Evolutionary conservation across 2,113 vertebrate genomes (phyloP).

Genomic region (Xiphophorus hellerii): DNA sequence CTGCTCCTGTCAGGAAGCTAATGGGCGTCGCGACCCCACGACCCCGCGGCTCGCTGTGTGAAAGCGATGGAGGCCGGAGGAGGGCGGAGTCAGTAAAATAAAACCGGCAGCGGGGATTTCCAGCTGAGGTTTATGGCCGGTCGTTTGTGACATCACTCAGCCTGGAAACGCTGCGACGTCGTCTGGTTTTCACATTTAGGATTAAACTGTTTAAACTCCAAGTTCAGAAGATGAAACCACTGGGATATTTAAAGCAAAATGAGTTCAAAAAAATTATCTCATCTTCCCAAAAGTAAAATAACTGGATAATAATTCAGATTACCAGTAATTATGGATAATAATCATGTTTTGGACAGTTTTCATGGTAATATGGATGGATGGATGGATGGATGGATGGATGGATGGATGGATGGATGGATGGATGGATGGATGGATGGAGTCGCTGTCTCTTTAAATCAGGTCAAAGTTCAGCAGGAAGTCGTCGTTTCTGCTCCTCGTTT

Average conservation of each 20-base stretch:
- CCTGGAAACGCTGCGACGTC: neutral
- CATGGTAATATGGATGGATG: too few relatives aligned
- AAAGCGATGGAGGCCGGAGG: conserved; percentile 8
- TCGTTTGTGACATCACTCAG: too few relatives aligned
- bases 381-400: neutral
- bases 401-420: neutral
- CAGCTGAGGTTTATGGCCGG: conserved; percentile 32
- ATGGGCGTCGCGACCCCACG: conserved; percentile 64
- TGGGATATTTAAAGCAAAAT: too few relatives aligned
- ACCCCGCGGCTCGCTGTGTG: conserved; percentile 24
- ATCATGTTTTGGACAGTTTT: too few relatives aligned
- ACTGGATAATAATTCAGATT: too few relatives aligned
- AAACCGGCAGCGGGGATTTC: conserved; percentile 61
- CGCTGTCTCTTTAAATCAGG: too few relatives aligned
- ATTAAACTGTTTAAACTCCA: neutral
- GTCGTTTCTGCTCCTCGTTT: too few relatives aligned
- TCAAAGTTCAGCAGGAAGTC: too few relatives aligned
- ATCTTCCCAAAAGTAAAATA: too few relatives aligned
- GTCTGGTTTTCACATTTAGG: neutral
- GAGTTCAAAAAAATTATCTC: too few relatives aligned
- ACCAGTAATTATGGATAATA: too few relatives aligned
- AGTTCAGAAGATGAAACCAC: neutral
- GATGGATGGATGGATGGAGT: neutral
- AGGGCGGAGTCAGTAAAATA: conserved; percentile 41
- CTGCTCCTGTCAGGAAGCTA: conserved; percentile 74